These are phyloP conservation scores for Cheirogaleus medius DNA, from an alignment of 2,113 vertebrate species.

Conservation along the genomic window DNA sequence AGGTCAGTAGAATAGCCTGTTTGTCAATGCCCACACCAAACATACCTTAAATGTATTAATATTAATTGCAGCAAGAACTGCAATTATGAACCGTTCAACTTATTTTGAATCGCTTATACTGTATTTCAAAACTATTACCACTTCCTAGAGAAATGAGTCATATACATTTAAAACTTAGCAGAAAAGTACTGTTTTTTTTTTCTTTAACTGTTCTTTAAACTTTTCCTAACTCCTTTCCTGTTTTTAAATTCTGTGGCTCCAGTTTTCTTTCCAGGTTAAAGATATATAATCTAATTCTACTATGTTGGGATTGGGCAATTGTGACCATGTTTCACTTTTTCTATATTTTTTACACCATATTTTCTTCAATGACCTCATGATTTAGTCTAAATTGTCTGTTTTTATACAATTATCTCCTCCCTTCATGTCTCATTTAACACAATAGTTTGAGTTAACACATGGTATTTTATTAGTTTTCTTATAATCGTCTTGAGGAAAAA, in stretches of 20 bases:
- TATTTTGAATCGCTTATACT: not conserved
- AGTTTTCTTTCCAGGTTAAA: not conserved
- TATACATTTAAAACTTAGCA: not conserved
- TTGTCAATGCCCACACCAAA: not conserved
- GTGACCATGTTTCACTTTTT: not conserved
- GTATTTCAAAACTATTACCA: not conserved
- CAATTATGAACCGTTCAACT: not conserved
- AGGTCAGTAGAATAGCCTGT: accelerated
- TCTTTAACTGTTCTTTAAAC: not conserved
- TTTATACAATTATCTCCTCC: not conserved
- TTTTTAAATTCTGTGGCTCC: not conserved
- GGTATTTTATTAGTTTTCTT: not conserved
- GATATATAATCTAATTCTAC: not conserved
- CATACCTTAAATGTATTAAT: not conserved
- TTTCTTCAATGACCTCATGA: not conserved
- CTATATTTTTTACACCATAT: not conserved
- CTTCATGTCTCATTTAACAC: not conserved
- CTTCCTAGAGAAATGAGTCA: not conserved
- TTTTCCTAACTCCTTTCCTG: not conserved
- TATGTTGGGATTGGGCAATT: not conserved
- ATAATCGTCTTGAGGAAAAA: not conserved
- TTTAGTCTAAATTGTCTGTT: not conserved
- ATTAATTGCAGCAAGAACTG: not conserved
- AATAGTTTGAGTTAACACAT: not conserved
- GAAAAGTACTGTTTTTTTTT: not conserved